Base-by-base conservation (phyloP, 2,888 invertebrate species). In the Noctua janthe region DNA sequence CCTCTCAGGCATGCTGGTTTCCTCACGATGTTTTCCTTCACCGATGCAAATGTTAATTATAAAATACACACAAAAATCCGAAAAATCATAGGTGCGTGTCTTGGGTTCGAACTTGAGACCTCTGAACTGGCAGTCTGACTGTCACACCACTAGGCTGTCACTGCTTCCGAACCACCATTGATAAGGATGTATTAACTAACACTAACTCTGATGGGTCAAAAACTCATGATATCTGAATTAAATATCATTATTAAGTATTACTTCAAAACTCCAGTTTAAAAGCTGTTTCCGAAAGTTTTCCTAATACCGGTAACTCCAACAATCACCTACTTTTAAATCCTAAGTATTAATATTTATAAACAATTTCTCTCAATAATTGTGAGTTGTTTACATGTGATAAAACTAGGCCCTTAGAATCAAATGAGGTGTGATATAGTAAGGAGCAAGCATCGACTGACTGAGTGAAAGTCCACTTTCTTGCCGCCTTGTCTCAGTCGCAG, bases 381-480 rank as follows among this genome's bases (percentile, higher is more conserved):
- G 39, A 76, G 47, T 81, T 78, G 76, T 91, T 93, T 88, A 91
- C 88, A 88, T 88, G 87, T 90, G 90, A 93, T 93, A 92, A 92
- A 94, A 89, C 91, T 82, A 83, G 92, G 92, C 94, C 93, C 93
- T 94, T 93, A 90, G 92, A 92, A 93, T 93, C 92, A 94, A 96
- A 95, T 94, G 94, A 96, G 94, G 95, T 96, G 95, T 95, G 95
- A 96, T 95, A 93, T 92, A 95, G 93, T 93, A 94, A 95, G 94
- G 94, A 95, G 95, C 93, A 92, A 92, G 94, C 95, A 94, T 95
- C 95, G 93, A 92, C 91, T 95, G 95, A 94, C 94, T 92, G 88
- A 96, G 97, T 95, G 97, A 97, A 97, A 97, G 97, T 97, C 89
- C 93, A 95, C 96, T 96, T 97, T 97, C 96, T 94, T 96, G 88